phyloP scores from a whole-genome alignment of 2,797 vertebrate species.

The Halcyon smyrnensis region DNA sequence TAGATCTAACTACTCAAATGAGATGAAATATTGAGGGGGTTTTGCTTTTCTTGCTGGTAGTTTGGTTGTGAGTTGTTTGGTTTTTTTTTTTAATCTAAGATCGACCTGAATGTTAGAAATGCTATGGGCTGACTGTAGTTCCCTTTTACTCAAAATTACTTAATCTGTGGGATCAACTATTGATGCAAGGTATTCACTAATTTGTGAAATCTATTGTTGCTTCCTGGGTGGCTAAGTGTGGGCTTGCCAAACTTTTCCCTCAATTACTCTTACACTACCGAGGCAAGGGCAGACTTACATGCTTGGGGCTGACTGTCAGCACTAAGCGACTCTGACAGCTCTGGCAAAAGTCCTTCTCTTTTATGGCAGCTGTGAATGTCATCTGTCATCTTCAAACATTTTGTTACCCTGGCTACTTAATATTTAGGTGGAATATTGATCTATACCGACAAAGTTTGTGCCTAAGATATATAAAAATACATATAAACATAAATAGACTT shows the following conservation, averaged over 20 bases:
- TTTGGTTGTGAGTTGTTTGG: neutral
- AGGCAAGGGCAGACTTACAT: neutral
- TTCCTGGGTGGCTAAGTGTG: neutral
- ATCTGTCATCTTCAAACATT: neutral
- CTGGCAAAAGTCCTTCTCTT: slow-evolving; percentile 19
- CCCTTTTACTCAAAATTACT: neutral
- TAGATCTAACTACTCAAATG: neutral
- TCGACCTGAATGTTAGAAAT: neutral
- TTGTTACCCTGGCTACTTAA: neutral
- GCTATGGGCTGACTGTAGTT: neutral
- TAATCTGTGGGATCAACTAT: neutral
- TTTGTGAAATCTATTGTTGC: neutral
- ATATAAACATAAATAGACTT: neutral
- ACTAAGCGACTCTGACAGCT: slow-evolving; percentile 1
- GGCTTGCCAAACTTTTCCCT: neutral
- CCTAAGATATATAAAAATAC: neutral
- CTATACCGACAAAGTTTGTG: neutral
- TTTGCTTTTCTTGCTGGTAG: neutral
- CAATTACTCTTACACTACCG: neutral
- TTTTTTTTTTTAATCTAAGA: neutral
- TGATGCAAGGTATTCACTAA: neutral
- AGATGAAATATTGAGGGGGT: neutral
- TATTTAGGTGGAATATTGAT: neutral
- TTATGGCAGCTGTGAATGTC: slow-evolving; percentile 10
- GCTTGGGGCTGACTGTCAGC: neutral